Conservation (phyloP, 2,113 vertebrate genomes). For the Cisticola juncidis region DNA sequence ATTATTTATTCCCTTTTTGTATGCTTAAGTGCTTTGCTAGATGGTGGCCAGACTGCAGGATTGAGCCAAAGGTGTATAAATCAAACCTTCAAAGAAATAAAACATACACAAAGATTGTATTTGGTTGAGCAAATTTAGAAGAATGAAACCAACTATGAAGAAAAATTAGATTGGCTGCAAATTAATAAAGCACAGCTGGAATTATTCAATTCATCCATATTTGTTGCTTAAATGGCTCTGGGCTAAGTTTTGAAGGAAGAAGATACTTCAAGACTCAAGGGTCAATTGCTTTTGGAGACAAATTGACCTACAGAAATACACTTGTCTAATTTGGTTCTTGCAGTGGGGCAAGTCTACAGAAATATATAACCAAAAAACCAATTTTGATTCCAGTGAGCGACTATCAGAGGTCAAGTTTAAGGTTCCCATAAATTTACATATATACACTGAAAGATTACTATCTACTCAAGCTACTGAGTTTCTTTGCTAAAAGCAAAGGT, state of each 20-base stretch:
- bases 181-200: constrained; percentile 72
- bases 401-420: constrained; percentile 40
- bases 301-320: constrained; percentile 54
- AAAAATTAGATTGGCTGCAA: constrained; percentile 60
- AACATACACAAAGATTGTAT: neutral
- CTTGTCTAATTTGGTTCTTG: constrained; percentile 59
- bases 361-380: constrained; percentile 52
- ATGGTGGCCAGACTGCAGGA: neutral
- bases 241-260: constrained; percentile 55
- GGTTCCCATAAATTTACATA: constrained; percentile 56
- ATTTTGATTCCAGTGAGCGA: constrained; percentile 33
- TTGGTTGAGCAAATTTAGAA: constrained; percentile 38
- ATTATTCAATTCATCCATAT: constrained; percentile 54
- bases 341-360: constrained; percentile 14
- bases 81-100: constrained; percentile 32
- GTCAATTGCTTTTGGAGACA: constrained; percentile 67
- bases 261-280: constrained; percentile 47
- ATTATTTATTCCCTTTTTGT: constrained; percentile 24
- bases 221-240: constrained; percentile 62
- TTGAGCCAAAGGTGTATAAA: neutral
- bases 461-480: constrained; percentile 13
- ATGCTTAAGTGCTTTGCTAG: constrained; percentile 15
- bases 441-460: constrained; percentile 25
- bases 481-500: constrained; percentile 19
- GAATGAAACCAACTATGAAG: constrained; percentile 52